phyloP scores from a whole-genome alignment of 2,888 invertebrate genomes.

The Spialia ferax region DNA sequence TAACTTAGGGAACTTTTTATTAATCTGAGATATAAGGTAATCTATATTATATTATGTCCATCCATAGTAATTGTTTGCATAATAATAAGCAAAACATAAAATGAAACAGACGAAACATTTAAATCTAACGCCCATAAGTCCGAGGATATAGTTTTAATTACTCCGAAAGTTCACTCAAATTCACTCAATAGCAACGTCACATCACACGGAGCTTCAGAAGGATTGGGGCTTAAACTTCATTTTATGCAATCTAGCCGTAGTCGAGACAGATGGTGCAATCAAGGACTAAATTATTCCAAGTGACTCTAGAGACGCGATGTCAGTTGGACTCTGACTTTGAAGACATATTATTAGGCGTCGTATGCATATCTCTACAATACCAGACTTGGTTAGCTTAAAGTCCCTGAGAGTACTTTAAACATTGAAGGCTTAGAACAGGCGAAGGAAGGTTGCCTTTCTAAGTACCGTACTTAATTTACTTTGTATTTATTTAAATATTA shows the following conservation, averaged over 20 bases:
- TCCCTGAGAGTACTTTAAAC: not conserved
- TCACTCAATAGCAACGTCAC: not conserved
- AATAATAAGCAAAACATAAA: too few relatives aligned
- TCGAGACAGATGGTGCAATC: constrained; percentile 16
- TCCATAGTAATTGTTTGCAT: too few relatives aligned
- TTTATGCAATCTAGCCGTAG: not conserved
- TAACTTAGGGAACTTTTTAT: too few relatives aligned
- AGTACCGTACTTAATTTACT: not conserved
- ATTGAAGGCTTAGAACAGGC: not conserved
- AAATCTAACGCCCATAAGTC: not conserved
- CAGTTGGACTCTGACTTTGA: constrained; percentile 3
- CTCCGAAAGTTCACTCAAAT: not conserved
- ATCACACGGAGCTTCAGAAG: not conserved
- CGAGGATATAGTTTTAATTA: constrained; percentile 4
- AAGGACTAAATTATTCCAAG: constrained; percentile 21
- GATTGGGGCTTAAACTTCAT: constrained; percentile 8
- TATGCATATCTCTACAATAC: not conserved
- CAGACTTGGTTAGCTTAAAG: not conserved
- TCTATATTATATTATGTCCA: too few relatives aligned
- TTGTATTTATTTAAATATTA: not conserved
- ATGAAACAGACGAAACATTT: not conserved
- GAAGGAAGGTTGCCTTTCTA: not conserved
- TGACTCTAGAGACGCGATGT: not conserved
- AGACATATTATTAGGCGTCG: not conserved
- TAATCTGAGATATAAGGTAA: too few relatives aligned